Evolutionary conservation across 2,113 vertebrate genomes (phyloP).

Genomic region (Chamaetylas fuelleborni): DNA sequence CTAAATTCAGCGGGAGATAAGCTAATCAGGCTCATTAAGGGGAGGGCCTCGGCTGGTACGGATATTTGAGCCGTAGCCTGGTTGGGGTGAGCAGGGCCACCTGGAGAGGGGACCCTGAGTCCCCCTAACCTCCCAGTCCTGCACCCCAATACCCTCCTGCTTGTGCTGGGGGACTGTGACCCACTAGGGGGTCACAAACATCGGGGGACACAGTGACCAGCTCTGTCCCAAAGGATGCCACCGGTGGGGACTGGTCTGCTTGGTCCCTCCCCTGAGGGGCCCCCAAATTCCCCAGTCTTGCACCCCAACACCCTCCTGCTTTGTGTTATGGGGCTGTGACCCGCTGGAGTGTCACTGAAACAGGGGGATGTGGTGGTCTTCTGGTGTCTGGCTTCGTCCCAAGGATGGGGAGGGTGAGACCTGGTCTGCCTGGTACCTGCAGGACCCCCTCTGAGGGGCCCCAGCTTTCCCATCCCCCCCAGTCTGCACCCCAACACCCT

Average conservation of each 20-base stretch:
- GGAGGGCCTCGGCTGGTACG: neutral
- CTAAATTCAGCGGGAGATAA: conserved; percentile 31
- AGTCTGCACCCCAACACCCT: neutral
- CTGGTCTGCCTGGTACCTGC: neutral
- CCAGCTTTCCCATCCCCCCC: no score
- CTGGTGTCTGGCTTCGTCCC: neutral
- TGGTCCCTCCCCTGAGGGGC: no score
- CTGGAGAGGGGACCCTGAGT: neutral
- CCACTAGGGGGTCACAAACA: no score
- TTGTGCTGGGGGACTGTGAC: neutral
- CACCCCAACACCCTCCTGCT: neutral
- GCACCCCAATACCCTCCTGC: neutral
- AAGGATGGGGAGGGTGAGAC: neutral
- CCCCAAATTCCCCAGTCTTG: neutral
- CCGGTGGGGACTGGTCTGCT: no score
- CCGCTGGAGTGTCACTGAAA: neutral
- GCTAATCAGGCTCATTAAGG: conserved; percentile 38
- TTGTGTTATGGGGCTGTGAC: neutral
- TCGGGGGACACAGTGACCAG: no score
- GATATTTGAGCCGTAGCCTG: neutral
- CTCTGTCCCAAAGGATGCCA: no score
- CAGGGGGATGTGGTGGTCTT: fast-evolving
- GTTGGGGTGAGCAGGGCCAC: fast-evolving
- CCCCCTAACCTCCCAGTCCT: neutral
- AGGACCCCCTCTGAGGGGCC: neutral